Base-by-base conservation (phyloP, 2,888 invertebrate genomes). In the Hypomecis punctinalis region DNA sequence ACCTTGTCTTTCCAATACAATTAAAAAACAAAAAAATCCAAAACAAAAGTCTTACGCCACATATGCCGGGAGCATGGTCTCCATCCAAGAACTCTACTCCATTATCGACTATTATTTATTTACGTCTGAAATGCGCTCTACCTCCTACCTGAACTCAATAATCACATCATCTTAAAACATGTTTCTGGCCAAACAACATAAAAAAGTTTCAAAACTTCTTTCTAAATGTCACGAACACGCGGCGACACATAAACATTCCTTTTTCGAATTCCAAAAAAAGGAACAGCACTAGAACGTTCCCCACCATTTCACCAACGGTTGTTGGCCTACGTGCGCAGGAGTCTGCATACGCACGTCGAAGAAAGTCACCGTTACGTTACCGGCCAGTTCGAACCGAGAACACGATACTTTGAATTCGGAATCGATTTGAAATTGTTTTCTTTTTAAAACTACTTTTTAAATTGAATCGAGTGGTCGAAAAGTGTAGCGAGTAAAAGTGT, bases 291-390 rank as follows among this genome's bases (percentile, higher is more conserved):
- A 67, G 55, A 71, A 53, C 62, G 65, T 63, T 64, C 65, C 84
- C 88, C 84, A 76, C 86, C 85, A 84, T 82, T 83, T 78, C 78
- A 75, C 81, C 73, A 62, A 66, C 62, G 68, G 67, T 71, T 77
- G 77, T 71, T 76, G 68, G 76, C 67, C 72, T 70, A 74, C 75
- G 72, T 79, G 81, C 79, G 79, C 81, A 75, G 76, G 86, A 89
- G 89, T 90, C 74, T 70, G 73, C 72, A 64, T 70, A 69, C 68
- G 75, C 72, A 79, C 71, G 71, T 70, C 80, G 76, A 85, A 81
- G 87, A 88, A 87, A 87, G 89, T 85, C 78, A 77, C 76, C 81
- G 88, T 76, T 71, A 74, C 72, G 86, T 76, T 71, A 74, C 73
- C 64, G 66, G 67, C 68, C 65, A 70, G 60, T 70, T 68, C 59